Evolutionary conservation across 2,797 vertebrate species (phyloP).

Genomic region (Melanitta fusca): DNA sequence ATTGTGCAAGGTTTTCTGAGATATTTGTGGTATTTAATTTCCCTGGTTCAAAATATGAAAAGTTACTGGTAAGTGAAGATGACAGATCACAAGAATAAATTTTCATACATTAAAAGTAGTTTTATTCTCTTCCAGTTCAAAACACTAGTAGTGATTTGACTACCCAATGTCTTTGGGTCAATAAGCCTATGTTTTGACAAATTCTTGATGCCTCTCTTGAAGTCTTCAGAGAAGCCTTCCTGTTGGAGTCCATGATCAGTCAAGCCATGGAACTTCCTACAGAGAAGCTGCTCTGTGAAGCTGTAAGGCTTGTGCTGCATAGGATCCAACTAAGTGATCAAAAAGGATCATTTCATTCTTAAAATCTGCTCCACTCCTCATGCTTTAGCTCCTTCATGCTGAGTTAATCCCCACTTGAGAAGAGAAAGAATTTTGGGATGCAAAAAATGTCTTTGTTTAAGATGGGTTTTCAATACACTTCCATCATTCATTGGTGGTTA

Average conservation of each 20-base stretch:
- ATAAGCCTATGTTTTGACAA: background rate
- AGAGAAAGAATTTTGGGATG: background rate
- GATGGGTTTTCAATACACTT: background rate
- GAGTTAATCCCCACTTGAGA: background rate
- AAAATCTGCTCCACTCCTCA: background rate
- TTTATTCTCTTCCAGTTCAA: background rate
- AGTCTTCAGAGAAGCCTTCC: background rate
- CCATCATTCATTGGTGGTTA: background rate
- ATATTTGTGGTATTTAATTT: background rate
- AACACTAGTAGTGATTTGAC: background rate
- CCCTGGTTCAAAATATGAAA: background rate
- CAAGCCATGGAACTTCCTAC: background rate
- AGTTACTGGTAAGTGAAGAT: background rate
- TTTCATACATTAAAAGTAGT: background rate
- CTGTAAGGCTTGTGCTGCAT: fast-evolving
- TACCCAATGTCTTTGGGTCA: background rate
- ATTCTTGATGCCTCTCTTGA: background rate
- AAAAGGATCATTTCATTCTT: background rate
- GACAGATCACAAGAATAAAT: background rate
- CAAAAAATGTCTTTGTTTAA: background rate
- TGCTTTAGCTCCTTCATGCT: background rate
- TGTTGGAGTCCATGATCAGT: background rate
- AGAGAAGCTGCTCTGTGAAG: background rate
- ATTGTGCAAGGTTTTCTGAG: background rate
- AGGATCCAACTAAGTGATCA: background rate